Evolutionary conservation across 1,140 invertebrate genomes (phyloP).

Genomic region (Propsilocerus akamusi): DNA sequence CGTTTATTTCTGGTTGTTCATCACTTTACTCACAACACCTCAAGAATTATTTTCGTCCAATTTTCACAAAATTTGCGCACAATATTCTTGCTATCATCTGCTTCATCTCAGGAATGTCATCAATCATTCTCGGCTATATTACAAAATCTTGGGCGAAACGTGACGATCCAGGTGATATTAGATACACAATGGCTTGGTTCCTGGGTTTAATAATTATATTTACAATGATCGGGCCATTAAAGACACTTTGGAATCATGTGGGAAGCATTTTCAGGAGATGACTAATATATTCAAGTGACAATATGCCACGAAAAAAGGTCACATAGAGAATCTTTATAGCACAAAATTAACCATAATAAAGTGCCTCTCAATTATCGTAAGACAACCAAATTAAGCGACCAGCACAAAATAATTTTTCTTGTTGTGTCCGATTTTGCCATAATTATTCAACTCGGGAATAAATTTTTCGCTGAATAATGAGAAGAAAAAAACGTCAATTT

Average conservation of each 20-base stretch:
- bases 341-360: no score
- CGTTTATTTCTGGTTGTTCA: slow-evolving; percentile 15
- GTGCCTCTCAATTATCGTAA: no score
- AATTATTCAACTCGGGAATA: no score
- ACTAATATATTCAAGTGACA: no score
- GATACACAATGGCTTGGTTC: neutral
- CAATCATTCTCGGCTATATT: slow-evolving; percentile 20
- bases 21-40: slow-evolving; percentile 16
- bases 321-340: no score
- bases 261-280: neutral
- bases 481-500: no score
- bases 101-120: slow-evolving; percentile 16
- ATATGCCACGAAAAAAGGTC: no score
- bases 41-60: slow-evolving; percentile 14
- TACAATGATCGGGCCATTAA: neutral
- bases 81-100: slow-evolving; percentile 16
- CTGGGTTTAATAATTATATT: neutral
- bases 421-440: no score
- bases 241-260: neutral
- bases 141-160: slow-evolving; percentile 7
- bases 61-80: slow-evolving; percentile 18
- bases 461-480: no score
- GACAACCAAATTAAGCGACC: no score
- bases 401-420: no score
- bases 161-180: neutral